These are phyloP conservation scores for Dissostichus mawsoni DNA, from an alignment of 2,113 vertebrate genomes.

Conservation along the genomic window DNA sequence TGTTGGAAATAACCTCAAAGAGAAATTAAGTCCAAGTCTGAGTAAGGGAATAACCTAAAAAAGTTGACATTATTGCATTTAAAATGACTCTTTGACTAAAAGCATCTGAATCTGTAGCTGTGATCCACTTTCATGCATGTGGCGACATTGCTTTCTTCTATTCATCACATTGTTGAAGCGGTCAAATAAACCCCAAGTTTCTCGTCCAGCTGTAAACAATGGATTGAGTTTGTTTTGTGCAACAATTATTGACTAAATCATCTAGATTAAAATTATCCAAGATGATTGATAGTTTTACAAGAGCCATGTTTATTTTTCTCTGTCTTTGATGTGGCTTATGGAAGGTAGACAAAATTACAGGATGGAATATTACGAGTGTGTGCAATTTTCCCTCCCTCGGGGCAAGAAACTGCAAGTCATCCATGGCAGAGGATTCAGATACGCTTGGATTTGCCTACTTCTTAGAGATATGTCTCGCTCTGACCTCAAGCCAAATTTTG, in stretches of 20 bases:
- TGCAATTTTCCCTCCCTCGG: slow-evolving; percentile 44
- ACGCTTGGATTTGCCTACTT: slow-evolving; percentile 50
- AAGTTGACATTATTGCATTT: slow-evolving; percentile 2
- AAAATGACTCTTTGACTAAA: slow-evolving; percentile 33
- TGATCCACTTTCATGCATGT: slow-evolving; percentile 15
- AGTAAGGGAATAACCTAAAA: slow-evolving; percentile 24
- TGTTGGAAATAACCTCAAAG: slow-evolving; percentile 53
- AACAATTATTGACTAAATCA: slow-evolving; percentile 49
- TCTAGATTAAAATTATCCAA: slow-evolving; percentile 45
- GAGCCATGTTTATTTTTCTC: slow-evolving; percentile 58
- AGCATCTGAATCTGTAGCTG: slow-evolving; percentile 19
- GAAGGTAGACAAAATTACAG: slow-evolving; percentile 69
- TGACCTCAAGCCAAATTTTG: background rate
- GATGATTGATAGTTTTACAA: slow-evolving; percentile 56
- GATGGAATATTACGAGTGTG: slow-evolving; percentile 64
- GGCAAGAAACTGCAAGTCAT: slow-evolving; percentile 57
- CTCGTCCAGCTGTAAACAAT: slow-evolving; percentile 48
- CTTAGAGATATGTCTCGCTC: slow-evolving; percentile 29
- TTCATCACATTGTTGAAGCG: slow-evolving; percentile 21
- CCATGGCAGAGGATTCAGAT: slow-evolving; percentile 36
- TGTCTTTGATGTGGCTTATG: slow-evolving; percentile 63
- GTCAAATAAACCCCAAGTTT: slow-evolving; percentile 29
- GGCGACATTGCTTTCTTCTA: slow-evolving; percentile 22
- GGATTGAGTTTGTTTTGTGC: slow-evolving; percentile 40
- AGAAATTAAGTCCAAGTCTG: slow-evolving; percentile 26